Evolutionary conservation across 2,113 vertebrate genomes (phyloP).

Genomic region (Gnathonemus echidnorhynchus): DNA sequence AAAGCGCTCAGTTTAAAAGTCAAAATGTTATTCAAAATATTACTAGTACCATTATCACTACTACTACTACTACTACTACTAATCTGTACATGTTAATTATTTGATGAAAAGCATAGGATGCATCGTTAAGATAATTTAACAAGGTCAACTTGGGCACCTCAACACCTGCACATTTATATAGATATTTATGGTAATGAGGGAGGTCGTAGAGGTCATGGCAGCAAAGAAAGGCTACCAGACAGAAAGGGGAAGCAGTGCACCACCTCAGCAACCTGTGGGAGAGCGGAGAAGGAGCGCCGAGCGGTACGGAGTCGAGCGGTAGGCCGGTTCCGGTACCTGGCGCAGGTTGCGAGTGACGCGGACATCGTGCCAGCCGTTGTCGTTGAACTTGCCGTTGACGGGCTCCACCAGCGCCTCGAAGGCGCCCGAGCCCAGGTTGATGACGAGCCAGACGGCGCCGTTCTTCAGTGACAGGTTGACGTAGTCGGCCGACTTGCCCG

Average conservation of each 20-base stretch:
- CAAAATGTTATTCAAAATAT: not conserved
- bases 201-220: not conserved
- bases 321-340: conserved; percentile 65
- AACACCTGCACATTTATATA: not conserved
- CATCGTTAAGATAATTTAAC: not conserved
- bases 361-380: conserved; percentile 84
- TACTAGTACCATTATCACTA: not conserved
- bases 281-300: not conserved
- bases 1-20: not conserved
- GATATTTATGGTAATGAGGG: not conserved
- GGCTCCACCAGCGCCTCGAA: conserved; percentile 93
- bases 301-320: not conserved
- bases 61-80: not conserved
- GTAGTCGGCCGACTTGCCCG: conserved; percentile 85
- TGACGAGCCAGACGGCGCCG: conserved; percentile 87
- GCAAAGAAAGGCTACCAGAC: not conserved
- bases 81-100: not conserved
- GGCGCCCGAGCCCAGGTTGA: conserved; percentile 90
- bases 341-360: conserved; percentile 89
- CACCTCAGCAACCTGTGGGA: conserved; percentile 3
- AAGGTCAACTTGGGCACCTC: conserved; percentile 3
- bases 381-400: conserved; percentile 85
- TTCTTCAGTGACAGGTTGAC: conserved; percentile 89
- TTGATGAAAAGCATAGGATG: not conserved
- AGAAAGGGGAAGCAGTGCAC: not conserved